Evolutionary conservation across 2,888 invertebrate species (phyloP).

Genomic region (Netelia virgata): DNA sequence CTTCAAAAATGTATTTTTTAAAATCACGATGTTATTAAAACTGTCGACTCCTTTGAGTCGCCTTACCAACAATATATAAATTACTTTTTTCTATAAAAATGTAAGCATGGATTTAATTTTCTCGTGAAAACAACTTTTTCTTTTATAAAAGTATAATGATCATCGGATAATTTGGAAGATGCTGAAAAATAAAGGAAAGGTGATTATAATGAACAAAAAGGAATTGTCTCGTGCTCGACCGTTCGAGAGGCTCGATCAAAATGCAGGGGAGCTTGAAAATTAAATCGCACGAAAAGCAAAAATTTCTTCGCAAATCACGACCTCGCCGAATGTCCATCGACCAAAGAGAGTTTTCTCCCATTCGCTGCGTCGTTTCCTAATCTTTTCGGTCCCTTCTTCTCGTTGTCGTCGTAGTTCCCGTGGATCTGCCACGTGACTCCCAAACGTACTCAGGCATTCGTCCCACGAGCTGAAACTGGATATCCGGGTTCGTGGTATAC

Average conservation of each 20-base stretch:
- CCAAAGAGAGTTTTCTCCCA: constrained; percentile 6
- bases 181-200: too few species aligned
- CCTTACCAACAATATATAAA: not conserved
- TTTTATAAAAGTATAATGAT: too few species aligned
- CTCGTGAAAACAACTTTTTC: too few species aligned
- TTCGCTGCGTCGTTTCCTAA: constrained; percentile 2
- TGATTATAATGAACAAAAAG: too few species aligned
- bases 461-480: constrained; percentile 25
- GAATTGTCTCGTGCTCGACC: too few species aligned
- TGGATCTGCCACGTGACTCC: constrained; percentile 4
- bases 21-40: not conserved
- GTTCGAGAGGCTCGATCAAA: too few species aligned
- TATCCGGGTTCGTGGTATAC: constrained; percentile 7
- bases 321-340: not conserved
- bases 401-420: not conserved
- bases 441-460: constrained; percentile 35
- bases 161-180: too few species aligned
- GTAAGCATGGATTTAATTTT: not conserved
- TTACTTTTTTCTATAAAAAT: not conserved
- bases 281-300: not conserved
- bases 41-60: not conserved
- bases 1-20: not conserved
- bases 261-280: not conserved
- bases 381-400: not conserved
- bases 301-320: not conserved